These are phyloP conservation scores for Amphipoea lucens DNA, from an alignment of 2,888 invertebrate species.

Conservation along the genomic window DNA sequence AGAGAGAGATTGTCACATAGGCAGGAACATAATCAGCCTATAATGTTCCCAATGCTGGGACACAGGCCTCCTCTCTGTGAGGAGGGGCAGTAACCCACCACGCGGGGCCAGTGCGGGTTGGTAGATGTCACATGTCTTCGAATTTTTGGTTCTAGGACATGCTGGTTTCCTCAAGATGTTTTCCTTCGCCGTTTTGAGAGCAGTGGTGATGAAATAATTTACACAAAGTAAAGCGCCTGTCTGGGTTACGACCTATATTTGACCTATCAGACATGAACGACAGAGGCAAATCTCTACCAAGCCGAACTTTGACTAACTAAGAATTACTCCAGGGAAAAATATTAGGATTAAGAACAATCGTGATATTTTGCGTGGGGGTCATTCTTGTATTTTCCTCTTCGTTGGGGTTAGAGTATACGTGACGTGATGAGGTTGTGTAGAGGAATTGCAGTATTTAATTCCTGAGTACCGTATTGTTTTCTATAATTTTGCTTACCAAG, in stretches of 20 bases:
- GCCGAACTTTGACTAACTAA: not conserved
- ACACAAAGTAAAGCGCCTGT: too few relatives aligned
- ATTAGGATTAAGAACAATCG: not conserved
- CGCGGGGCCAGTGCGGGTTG: too few relatives aligned
- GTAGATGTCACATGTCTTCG: too few relatives aligned
- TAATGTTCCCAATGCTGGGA: too few relatives aligned
- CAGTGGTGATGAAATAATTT: too few relatives aligned
- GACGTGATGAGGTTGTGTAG: not conserved
- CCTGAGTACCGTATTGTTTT: not conserved
- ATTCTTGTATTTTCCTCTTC: not conserved
- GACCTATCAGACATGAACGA: not conserved
- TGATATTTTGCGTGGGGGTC: not conserved
- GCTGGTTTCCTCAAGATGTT: too few relatives aligned
- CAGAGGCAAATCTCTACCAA: not conserved
- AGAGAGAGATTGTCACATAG: not conserved
- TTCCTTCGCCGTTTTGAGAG: too few relatives aligned
- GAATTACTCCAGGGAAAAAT: not conserved
- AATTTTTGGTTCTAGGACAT: too few relatives aligned
- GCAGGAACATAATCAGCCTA: not conserved
- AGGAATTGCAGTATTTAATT: not conserved
- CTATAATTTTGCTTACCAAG: not conserved
- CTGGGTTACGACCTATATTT: too few relatives aligned
- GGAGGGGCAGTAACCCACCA: too few relatives aligned
- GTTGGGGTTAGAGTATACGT: not conserved
- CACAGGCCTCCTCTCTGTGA: too few relatives aligned